phyloP scores from a whole-genome alignment of 2,113 vertebrate species.

The Cryptoleucopteryx plumbea region DNA sequence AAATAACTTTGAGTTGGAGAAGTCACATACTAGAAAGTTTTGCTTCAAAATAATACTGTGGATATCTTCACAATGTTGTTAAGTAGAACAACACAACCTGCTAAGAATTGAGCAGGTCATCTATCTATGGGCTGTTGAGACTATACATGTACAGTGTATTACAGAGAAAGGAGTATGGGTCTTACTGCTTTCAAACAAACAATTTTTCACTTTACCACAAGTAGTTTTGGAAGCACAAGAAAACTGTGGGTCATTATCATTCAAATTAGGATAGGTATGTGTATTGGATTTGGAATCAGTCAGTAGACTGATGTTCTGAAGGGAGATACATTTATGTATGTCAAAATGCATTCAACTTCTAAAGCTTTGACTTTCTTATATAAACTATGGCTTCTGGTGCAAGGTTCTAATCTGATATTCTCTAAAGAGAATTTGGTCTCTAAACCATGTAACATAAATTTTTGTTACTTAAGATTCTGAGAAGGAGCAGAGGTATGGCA shows the following conservation, averaged over 20 bases:
- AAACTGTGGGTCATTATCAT: neutral
- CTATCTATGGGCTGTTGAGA: rapidly evolving
- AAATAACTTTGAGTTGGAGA: neutral
- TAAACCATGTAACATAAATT: neutral
- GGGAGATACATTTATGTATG: neutral
- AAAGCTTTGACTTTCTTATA: neutral
- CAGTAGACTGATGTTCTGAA: neutral
- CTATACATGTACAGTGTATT: neutral
- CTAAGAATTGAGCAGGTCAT: neutral
- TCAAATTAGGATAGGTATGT: neutral
- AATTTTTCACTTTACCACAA: neutral
- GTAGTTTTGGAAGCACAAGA: neutral
- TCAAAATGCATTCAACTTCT: neutral
- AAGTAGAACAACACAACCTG: neutral
- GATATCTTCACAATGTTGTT: neutral
- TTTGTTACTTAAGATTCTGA: neutral
- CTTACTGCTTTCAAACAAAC: neutral
- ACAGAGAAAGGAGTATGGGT: neutral
- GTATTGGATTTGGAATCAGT: neutral
- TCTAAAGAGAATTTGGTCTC: neutral
- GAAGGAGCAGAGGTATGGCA: neutral
- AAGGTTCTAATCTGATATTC: neutral
- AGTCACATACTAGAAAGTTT: neutral
- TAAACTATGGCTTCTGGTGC: neutral
- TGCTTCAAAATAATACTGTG: neutral